phyloP scores from a whole-genome alignment of 2,888 invertebrate species.

The Horisme vitalbata region DNA sequence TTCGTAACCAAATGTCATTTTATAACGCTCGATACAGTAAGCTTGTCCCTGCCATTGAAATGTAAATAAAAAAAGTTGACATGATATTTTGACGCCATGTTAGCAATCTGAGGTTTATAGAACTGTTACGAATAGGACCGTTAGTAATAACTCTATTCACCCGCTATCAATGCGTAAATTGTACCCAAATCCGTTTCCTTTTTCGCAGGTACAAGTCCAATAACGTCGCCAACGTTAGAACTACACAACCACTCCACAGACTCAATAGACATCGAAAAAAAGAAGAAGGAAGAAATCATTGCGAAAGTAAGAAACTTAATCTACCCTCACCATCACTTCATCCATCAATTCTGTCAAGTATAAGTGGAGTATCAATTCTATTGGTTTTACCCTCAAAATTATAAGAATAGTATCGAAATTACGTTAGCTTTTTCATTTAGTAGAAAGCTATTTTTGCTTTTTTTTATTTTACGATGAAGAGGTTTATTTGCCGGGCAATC shows the following conservation, averaged over 20 bases:
- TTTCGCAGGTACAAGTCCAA: constrained; percentile 86
- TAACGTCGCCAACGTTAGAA: constrained; percentile 86
- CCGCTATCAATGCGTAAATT: neutral
- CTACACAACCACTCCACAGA: constrained; percentile 92
- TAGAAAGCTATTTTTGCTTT: constrained; percentile 22
- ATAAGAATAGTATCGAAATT: constrained; percentile 60
- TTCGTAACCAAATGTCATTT: no score
- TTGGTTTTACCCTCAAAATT: constrained; percentile 48
- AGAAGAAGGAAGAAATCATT: constrained; percentile 85
- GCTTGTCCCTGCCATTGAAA: no score
- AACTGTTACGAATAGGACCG: no score
- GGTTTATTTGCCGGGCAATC: constrained; percentile 28
- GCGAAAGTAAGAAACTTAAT: constrained; percentile 68
- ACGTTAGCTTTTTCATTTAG: constrained; percentile 27
- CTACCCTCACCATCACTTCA: constrained; percentile 35
- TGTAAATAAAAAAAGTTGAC: no score
- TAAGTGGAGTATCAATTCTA: constrained; percentile 61
- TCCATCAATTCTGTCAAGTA: constrained; percentile 49
- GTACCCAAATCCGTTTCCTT: constrained; percentile 3
- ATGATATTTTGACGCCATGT: no score
- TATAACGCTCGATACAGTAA: no score
- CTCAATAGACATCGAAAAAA: constrained; percentile 87
- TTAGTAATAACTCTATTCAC: no score
- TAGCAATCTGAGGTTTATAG: no score
- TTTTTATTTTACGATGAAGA: constrained; percentile 25